These are phyloP conservation scores for Sarcophaga rosellei DNA, from an alignment of 2,888 invertebrate species.

Conservation along the genomic window DNA sequence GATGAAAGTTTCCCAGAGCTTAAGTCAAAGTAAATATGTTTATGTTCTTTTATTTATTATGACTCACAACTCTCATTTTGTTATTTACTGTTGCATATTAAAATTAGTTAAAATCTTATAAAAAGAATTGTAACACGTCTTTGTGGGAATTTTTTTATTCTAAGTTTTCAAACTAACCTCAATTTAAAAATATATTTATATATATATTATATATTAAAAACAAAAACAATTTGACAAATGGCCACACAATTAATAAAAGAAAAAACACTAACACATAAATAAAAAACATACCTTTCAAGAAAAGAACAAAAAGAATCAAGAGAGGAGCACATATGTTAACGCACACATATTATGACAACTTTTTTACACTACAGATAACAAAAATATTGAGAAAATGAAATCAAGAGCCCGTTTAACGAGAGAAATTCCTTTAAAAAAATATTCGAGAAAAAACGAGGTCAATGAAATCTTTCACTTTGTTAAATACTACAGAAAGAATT, in stretches of 20 bases:
- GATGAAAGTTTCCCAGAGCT: too few relatives aligned
- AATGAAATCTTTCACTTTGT: constrained; percentile 55
- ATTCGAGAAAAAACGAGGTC: constrained; percentile 57
- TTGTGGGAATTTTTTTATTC: not conserved
- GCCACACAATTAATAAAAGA: constrained; percentile 29
- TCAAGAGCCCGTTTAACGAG: constrained; percentile 21
- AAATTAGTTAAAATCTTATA: not conserved
- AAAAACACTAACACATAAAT: not conserved
- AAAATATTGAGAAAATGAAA: not conserved
- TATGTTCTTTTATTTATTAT: not conserved
- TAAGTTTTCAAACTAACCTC: constrained; percentile 46
- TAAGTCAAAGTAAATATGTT: too few relatives aligned
- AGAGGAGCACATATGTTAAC: not conserved
- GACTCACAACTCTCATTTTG: not conserved
- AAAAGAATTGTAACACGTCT: constrained; percentile 23
- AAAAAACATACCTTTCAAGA: constrained; percentile 17
- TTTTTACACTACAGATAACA: too few relatives aligned
- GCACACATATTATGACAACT: not conserved
- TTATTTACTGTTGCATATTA: not conserved
- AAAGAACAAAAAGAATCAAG: constrained; percentile 3
- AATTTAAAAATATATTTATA: constrained; percentile 26
- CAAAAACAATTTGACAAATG: constrained; percentile 54
- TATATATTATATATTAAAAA: constrained; percentile 22
- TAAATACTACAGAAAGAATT: not conserved
- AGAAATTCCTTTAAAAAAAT: constrained; percentile 33